phyloP scores from a whole-genome alignment of 2,888 invertebrate genomes.

The Thalpophila matura region DNA sequence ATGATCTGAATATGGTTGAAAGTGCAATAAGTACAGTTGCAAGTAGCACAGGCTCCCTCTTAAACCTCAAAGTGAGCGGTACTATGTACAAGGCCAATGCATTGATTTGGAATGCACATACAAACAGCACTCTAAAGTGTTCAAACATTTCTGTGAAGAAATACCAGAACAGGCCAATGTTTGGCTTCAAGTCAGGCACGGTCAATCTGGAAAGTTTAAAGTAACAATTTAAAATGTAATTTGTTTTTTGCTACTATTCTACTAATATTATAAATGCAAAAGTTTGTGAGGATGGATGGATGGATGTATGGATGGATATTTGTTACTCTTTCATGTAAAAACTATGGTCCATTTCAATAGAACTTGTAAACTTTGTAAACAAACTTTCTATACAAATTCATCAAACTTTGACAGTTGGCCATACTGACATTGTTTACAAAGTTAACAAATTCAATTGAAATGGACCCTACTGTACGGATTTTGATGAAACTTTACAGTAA shows the following conservation, averaged over 20 bases:
- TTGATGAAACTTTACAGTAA: too few species aligned
- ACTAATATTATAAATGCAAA: neutral
- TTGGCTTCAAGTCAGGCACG: slow-evolving; percentile 98
- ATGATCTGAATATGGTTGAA: slow-evolving; percentile 97
- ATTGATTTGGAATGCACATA: slow-evolving; percentile 99
- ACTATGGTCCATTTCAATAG: too few species aligned
- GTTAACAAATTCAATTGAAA: too few species aligned
- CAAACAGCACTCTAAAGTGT: slow-evolving; percentile 98
- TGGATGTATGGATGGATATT: too few species aligned
- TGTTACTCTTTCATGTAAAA: too few species aligned
- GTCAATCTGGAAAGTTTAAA: slow-evolving; percentile 92
- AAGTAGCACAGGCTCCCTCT: slow-evolving; percentile 95
- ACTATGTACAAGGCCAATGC: slow-evolving; percentile 97
- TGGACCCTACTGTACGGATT: too few species aligned
- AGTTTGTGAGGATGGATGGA: too few species aligned
- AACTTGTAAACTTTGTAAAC: too few species aligned
- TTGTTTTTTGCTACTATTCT: neutral
- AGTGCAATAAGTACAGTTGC: slow-evolving; percentile 95
- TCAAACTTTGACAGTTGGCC: too few species aligned
- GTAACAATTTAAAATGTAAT: neutral
- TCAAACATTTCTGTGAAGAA: slow-evolving; percentile 99
- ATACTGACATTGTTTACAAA: too few species aligned
- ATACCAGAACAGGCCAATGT: slow-evolving; percentile 99
- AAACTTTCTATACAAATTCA: too few species aligned
- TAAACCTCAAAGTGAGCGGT: slow-evolving; percentile 95